These are phyloP conservation scores for Caenorhabditis sp. DNA, from an alignment of 2,888 invertebrate species.

Conservation along the genomic window DNA sequence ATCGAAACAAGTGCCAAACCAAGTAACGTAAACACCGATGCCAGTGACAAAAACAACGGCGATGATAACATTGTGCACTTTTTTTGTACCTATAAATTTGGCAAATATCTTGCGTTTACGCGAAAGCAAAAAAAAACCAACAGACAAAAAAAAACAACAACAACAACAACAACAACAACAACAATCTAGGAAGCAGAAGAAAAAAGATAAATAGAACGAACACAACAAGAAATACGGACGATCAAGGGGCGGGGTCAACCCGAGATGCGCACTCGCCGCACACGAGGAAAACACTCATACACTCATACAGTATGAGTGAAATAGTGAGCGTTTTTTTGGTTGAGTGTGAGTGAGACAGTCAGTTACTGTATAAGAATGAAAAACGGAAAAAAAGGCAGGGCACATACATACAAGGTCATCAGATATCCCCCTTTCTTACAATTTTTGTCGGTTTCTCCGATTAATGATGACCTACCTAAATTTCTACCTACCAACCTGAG, in stretches of 20 bases:
- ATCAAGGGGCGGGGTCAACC: not conserved
- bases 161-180: constrained; percentile 2
- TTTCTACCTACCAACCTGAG: constrained; percentile 7
- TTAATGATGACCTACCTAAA: constrained; percentile 26
- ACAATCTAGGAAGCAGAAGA: not conserved
- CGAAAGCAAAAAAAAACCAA: not conserved
- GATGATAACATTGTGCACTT: constrained; percentile 60
- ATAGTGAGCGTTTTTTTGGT: not conserved
- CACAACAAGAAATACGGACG: constrained; percentile 6
- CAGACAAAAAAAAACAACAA: too few relatives aligned
- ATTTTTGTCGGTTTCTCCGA: constrained; percentile 2
- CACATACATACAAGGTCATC: constrained; percentile 44
- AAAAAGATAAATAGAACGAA: constrained; percentile 24
- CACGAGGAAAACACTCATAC: not conserved
- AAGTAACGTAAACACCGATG: constrained; percentile 92
- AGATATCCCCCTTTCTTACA: constrained; percentile 37
- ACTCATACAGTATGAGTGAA: not conserved
- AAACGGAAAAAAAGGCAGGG: not conserved
- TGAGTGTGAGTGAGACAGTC: not conserved
- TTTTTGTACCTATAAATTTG: not conserved
- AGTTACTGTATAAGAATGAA: not conserved
- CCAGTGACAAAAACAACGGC: constrained; percentile 90
- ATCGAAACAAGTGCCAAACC: constrained; percentile 90
- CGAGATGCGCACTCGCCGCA: constrained; percentile 1
- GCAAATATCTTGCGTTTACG: not conserved